Percentiles rank a stretch among this genome's conserved stretches.
Evolutionary conservation across 1,140 invertebrate species (phyloP).

Genomic region (Cyphomyrmex costatus): DNA sequence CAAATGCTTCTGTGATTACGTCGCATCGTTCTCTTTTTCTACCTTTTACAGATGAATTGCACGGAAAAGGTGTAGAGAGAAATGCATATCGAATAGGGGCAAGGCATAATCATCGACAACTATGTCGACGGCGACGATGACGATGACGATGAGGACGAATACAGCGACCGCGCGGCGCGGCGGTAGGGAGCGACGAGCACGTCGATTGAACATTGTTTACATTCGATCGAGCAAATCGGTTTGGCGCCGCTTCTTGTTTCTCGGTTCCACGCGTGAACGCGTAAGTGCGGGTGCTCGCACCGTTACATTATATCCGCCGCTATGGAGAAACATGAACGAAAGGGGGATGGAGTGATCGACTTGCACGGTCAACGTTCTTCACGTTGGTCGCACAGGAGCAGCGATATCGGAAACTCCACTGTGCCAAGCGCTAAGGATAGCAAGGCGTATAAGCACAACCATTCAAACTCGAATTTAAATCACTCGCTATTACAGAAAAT

Average conservation of each 20-base stretch:
- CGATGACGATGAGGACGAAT: conserved; percentile 5
- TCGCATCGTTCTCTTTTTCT: conserved; percentile 38
- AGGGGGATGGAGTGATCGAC: conserved; percentile 57
- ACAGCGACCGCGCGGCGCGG: not conserved
- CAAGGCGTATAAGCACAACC: not conserved
- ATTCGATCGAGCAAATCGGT: conserved; percentile 73
- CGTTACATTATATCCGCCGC: conserved; percentile 64
- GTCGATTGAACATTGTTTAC: conserved; percentile 72
- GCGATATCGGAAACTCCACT: not conserved
- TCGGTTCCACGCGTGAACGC: conserved; percentile 69
- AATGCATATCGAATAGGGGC: conserved; percentile 17
- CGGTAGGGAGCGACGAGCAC: conserved; percentile 40
- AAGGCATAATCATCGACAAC: conserved; percentile 38
- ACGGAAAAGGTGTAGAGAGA: conserved; percentile 47
- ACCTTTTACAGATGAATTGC: conserved; percentile 62
- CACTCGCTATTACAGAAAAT: not conserved
- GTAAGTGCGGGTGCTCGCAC: conserved; percentile 60
- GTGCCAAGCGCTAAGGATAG: not conserved
- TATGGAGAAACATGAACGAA: conserved; percentile 60
- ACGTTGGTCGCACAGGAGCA: conserved; percentile 15
- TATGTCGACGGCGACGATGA: not conserved
- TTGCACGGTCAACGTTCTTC: conserved; percentile 71
- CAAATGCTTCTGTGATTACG: conserved; percentile 18
- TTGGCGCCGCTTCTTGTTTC: conserved; percentile 70
- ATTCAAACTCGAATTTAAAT: conserved; percentile 8